Evolutionary conservation across 2,888 invertebrate species (phyloP).

Genomic region (Nomada hirtipes): DNA sequence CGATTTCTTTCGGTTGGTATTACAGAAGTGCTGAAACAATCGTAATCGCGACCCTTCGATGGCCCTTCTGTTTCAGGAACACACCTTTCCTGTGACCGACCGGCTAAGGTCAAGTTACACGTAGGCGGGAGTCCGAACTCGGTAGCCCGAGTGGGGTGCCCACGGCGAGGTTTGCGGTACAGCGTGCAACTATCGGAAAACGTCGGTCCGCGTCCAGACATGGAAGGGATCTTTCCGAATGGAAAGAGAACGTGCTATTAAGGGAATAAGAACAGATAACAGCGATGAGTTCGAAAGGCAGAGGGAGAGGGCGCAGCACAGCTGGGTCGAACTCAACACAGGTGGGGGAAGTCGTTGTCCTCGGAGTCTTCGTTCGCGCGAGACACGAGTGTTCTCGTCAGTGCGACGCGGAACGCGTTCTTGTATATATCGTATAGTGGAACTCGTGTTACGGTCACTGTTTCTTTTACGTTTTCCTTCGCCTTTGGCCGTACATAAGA

Average conservation of each 20-base stretch:
- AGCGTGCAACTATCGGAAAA: constrained; percentile 46
- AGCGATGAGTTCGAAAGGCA: constrained; percentile 31
- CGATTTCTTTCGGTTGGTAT: not conserved
- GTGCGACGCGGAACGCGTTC: constrained; percentile 78
- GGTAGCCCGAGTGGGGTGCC: constrained; percentile 22
- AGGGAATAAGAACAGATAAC: constrained; percentile 3
- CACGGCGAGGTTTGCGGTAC: constrained; percentile 23
- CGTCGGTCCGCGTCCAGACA: constrained; percentile 35
- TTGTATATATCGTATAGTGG: constrained; percentile 50
- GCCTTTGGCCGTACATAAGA: not conserved
- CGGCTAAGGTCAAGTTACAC: constrained; percentile 60
- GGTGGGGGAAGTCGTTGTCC: constrained; percentile 80
- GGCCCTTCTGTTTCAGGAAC: constrained; percentile 45
- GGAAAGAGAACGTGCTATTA: constrained; percentile 23
- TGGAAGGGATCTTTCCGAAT: constrained; percentile 32
- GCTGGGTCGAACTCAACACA: constrained; percentile 68
- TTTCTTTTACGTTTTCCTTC: not conserved
- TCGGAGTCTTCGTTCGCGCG: constrained; percentile 77
- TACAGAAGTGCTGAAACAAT: not conserved
- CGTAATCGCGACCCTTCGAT: constrained; percentile 18
- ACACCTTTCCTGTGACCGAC: constrained; percentile 48
- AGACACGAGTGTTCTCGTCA: constrained; percentile 71
- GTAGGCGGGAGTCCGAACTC: constrained; percentile 33
- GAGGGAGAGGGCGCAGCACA: constrained; percentile 61
- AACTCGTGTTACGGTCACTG: not conserved